These are phyloP conservation scores for Leptestheria dahalacensis DNA, from an alignment of 1,140 invertebrate genomes.

Conservation along the genomic window DNA sequence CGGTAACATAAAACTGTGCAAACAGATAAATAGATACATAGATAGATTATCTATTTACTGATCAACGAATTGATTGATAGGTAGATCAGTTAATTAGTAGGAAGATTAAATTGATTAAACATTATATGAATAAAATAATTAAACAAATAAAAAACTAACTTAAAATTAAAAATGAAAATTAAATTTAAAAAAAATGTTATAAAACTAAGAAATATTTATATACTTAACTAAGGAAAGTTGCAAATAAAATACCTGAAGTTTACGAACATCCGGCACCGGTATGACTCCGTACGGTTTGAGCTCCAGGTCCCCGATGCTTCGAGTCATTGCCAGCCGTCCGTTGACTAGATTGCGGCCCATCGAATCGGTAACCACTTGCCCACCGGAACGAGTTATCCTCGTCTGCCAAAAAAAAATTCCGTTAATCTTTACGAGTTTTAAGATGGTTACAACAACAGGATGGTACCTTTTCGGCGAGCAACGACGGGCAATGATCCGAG, in stretches of 20 bases:
- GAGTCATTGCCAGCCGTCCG: conserved; percentile 34
- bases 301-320: conserved; percentile 41
- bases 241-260: conserved; percentile 26
- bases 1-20: too few species aligned
- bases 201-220: too few species aligned
- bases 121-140: too few species aligned
- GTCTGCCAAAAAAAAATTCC: conserved; percentile 16
- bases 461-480: conserved; percentile 28
- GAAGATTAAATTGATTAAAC: too few species aligned
- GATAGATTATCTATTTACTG: too few species aligned
- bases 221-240: too few species aligned
- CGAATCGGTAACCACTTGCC: conserved; percentile 29
- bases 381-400: conserved; percentile 28
- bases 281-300: conserved; percentile 38
- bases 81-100: too few species aligned
- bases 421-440: conserved; percentile 5
- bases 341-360: conserved; percentile 28
- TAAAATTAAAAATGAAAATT: too few species aligned
- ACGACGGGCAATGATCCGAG: conserved; percentile 34
- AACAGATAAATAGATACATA: too few species aligned
- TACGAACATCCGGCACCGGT: conserved; percentile 32
- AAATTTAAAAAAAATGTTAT: too few species aligned
- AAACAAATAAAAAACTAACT: too few species aligned
- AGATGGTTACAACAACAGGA: conserved; percentile 12
- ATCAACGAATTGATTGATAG: too few species aligned